Evolutionary conservation across 2,797 vertebrate genomes (phyloP), one percentile per base, ranked within the genome.

Genomic region (Hapalemur alaotrensis): DNA sequence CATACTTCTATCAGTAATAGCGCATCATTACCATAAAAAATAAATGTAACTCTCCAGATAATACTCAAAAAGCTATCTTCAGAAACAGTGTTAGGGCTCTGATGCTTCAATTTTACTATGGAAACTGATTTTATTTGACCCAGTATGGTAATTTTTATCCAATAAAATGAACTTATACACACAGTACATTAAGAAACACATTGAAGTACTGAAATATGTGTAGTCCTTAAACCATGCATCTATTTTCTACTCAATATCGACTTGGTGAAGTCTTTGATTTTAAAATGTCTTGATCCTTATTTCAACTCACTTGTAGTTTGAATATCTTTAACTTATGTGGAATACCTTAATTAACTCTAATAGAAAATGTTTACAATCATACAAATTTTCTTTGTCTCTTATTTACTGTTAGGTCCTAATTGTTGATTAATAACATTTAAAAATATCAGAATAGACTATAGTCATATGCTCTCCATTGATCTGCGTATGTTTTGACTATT

Each of bases 211-310:
- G 7, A 86, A 96, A 76, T 86, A 80, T 0, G 1, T 18, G 4
- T n/a, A 79, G 52, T 7, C 10, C 32, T 70, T 81, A 81, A 91
- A 76, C 8, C 23, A 76, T 30, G n/a, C 5, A 87, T 30, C 12
- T 30, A 28, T 89, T 75, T 90, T 9, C 25, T 9, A 75, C 30
- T 73, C 72, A 30, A 38, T 65, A 78, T 12, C 43, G 17, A 81
- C 54, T 50, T 95, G 18, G 70, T 95, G n/a, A 93, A 94, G 67
- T 69, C 17, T 35, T 82, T 95, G 25, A 67, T 83, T 92, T 94
- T 87, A 75, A 91, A 88, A 30, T 88, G 25, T 84, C 67, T 72
- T 91, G 30, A 70, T 73, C 7, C 46, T 82, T 72, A 54, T 25
- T 69, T 75, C 10, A 82, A 89, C 41, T 91, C 85, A 73, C 50